A percentile compares a stretch with the other conserved stretches of the same genome.
These are phyloP conservation scores for Formicarius rufipectus DNA, from an alignment of 2,113 vertebrate species.

Conservation along the genomic window DNA sequence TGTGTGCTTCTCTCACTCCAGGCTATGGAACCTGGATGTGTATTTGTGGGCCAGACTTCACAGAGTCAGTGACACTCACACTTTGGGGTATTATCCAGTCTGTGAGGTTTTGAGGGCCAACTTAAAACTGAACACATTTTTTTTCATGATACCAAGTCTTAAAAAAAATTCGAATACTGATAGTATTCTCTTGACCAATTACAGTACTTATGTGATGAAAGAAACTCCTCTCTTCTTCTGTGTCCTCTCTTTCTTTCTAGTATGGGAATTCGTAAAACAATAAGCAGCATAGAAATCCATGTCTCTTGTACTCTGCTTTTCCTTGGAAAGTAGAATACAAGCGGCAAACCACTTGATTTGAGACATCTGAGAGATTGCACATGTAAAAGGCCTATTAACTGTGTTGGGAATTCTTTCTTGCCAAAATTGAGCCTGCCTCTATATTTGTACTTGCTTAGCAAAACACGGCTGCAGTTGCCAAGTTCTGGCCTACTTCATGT, in stretches of 20 bases:
- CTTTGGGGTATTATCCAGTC: not conserved
- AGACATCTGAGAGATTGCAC: conserved; percentile 1
- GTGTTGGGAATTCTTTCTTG: conserved; percentile 34
- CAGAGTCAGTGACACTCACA: not conserved
- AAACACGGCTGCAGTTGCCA: conserved; percentile 1
- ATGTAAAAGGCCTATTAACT: not conserved
- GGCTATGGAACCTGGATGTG: not conserved
- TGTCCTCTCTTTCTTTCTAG: not conserved
- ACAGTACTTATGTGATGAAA: not conserved
- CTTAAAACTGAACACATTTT: not conserved
- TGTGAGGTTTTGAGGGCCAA: not conserved
- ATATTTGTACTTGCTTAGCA: conserved; percentile 54
- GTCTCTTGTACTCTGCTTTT: not conserved
- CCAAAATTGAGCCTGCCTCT: conserved; percentile 23
- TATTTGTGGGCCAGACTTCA: not conserved
- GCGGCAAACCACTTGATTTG: not conserved
- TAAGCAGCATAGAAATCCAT: not conserved
- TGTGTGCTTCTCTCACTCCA: not conserved
- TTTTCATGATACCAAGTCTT: not conserved
- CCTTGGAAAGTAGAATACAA: conserved; percentile 11
- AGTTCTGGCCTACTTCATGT: conserved; percentile 15
- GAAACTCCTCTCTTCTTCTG: not conserved
- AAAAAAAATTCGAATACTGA: not conserved
- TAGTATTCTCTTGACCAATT: not conserved
- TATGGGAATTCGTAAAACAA: not conserved